Evolutionary conservation across 2,797 vertebrate genomes (phyloP), one percentile per base, ranked within the genome.

Genomic region (Cheirogaleus major): DNA sequence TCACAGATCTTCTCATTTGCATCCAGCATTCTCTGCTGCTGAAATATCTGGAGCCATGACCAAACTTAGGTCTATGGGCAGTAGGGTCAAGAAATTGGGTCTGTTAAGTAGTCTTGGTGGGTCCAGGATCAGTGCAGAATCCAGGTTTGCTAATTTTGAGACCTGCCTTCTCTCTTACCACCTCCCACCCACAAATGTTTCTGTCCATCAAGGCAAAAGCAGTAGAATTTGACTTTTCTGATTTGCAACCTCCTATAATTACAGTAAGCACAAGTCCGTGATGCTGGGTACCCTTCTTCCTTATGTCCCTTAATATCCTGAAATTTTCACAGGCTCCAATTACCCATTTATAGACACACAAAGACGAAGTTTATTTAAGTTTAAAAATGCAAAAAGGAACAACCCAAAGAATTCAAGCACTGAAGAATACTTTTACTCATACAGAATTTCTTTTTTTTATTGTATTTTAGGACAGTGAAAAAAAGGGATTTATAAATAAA

Each of bases 401-500:
- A 93, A 57, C 59, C 52, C 61, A 86, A 86, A 95, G 45, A 96
- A 96, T 93, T 50, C 30, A 87, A 91, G 57, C 63, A 84, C 38
- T 75, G n/a, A 85, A 81, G 27, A 91, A 75, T 83, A 81, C 38
- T 45, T 83, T 91, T 70, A 84, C 81, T 96, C 70, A 97, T 35
- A 72, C 7, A 83, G 80, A 96, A 73, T 76, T 76, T 96, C 81
- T 89, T 63, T 84, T 57, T 97, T 50, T 97, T 96, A 83, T 96
- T 97, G 65, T 97, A 96, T 97, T 98, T 98, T 98, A 99, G 99
- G 99, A 99, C 98, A 98, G 99, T n/a, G 99, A 99, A 98, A 99
- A 99, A 98, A 99, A 99, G 98, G 99, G 99, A 98, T 99, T 99
- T 99, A 99, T 99, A 98, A 99, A 99, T 98, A 99, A 99, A 99